Base-by-base conservation (phyloP, 2,113 vertebrate genomes). In the Corythornis madagascariensis region DNA sequence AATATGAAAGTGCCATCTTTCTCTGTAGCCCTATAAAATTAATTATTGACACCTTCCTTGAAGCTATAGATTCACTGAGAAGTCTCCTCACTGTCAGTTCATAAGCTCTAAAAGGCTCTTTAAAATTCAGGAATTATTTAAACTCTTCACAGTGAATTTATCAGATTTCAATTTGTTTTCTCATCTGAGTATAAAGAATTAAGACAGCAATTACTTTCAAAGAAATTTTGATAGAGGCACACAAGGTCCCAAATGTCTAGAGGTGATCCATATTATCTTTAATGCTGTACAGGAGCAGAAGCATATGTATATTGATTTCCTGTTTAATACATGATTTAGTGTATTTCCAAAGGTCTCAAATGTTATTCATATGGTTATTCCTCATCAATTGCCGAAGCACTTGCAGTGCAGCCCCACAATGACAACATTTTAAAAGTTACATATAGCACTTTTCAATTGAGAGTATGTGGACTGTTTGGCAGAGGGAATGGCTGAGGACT, bases 111-210 rank as follows among this genome's bases (percentile, higher is more conserved):
- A 86, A 53, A 25, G 59, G 71, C 52, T 85, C 50, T 60, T 91
- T 28, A 80, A 89, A 87, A 95, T 83, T 78, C 75, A 73, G 45
- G 26, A 92, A 94, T 93, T 89, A 91, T 89, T 96, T 93, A 93
- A 82, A 85, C 40, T 40, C 57, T 4, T 22, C 60, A 63, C 16
- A 89, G 56, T 61, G 75, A 93, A 83, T 85, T 88, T 83, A 93
- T 90, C 59, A 90, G 35, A 89, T 70, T 92, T 93, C 63, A 35
- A 79, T 80, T 77, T 86, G 59, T 90, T 83, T 83, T 79, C 83
- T 76, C 53, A 84, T 87, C 76, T 65, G 43, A 92, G 76, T 65
- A 81, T 16, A 88, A 4, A 35, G 8, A 92, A 83, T 16, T 86
- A 91, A 95, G 42, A 7, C 43, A 69, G 42, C 86, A 79, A 94